Percentiles rank a stretch among this genome's conserved stretches.
Conservation (phyloP, 2,797 vertebrate species). For the Rallus crepitans region DNA sequence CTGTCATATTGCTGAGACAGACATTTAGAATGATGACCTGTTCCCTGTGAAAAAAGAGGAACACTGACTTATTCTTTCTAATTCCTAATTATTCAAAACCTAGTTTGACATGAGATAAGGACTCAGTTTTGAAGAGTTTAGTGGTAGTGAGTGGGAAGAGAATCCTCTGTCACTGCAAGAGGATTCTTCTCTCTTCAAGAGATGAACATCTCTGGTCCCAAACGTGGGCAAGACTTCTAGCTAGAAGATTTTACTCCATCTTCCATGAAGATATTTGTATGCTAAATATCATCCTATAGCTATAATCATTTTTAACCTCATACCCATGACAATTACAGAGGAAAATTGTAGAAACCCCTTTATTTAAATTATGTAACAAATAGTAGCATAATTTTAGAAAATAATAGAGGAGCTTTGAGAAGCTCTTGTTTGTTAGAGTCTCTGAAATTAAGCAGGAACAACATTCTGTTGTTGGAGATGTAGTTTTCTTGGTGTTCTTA, state of each 20-base stretch:
- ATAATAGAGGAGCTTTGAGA: not conserved
- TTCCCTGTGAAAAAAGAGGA: not conserved
- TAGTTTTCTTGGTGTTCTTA: not conserved
- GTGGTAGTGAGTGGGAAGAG: not conserved
- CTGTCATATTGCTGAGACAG: not conserved
- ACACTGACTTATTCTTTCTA: not conserved
- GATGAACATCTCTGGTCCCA: not conserved
- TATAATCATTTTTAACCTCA: not conserved
- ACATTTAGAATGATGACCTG: not conserved
- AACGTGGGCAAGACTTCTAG: not conserved
- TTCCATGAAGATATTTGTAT: not conserved
- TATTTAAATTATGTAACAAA: not conserved
- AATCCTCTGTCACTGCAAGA: not conserved
- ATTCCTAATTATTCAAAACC: not conserved
- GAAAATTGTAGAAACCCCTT: not conserved
- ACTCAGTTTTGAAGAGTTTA: not conserved
- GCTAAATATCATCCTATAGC: not conserved
- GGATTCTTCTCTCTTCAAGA: too few species aligned
- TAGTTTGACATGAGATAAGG: not conserved
- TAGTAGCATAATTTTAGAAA: not conserved
- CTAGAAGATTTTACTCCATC: not conserved
- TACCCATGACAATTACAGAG: not conserved
- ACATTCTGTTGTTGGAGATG: not conserved
- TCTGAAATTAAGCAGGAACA: not conserved
- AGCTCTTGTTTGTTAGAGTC: not conserved